Evolutionary conservation across 2,888 invertebrate genomes (phyloP).

Genomic region (Epirrita christyi): DNA sequence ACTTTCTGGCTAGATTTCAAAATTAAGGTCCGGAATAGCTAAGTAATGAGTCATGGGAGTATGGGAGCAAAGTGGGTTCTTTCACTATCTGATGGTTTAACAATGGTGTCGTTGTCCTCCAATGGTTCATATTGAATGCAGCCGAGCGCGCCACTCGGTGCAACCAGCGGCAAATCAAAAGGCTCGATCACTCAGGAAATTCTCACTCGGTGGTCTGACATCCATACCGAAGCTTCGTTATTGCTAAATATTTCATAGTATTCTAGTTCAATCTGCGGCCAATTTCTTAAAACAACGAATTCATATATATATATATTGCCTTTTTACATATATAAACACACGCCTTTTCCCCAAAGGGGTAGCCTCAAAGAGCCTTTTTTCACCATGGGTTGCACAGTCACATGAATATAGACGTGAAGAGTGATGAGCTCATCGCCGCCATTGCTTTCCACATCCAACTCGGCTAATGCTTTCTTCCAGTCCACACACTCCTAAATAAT

Average conservation of each 20-base stretch:
- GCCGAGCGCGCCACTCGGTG: constrained; percentile 54
- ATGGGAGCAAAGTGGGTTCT: constrained; percentile 38
- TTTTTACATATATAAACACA: no score
- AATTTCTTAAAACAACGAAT: not conserved
- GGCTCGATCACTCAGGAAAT: constrained; percentile 58
- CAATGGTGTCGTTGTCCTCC: constrained; percentile 61
- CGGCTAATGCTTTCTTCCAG: no score
- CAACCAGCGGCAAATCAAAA: constrained; percentile 69
- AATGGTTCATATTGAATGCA: constrained; percentile 71
- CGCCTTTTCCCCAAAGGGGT: no score
- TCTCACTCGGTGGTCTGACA: constrained; percentile 67
- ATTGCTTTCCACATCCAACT: no score
- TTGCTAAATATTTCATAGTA: constrained; percentile 34
- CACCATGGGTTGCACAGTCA: no score
- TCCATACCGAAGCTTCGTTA: constrained; percentile 44
- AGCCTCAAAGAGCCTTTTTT: no score
- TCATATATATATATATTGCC: no score
- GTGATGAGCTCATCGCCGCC: no score
- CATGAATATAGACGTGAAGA: no score
- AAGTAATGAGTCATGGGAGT: constrained; percentile 28
- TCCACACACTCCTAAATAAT: no score
- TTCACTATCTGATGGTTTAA: constrained; percentile 55
- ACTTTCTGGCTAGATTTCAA: constrained; percentile 12
- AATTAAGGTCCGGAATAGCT: constrained; percentile 24
- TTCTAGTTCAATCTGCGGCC: constrained; percentile 2